Evolutionary conservation across 2,797 vertebrate species (phyloP).

Genomic region (Pseudochirops cupreus): DNA sequence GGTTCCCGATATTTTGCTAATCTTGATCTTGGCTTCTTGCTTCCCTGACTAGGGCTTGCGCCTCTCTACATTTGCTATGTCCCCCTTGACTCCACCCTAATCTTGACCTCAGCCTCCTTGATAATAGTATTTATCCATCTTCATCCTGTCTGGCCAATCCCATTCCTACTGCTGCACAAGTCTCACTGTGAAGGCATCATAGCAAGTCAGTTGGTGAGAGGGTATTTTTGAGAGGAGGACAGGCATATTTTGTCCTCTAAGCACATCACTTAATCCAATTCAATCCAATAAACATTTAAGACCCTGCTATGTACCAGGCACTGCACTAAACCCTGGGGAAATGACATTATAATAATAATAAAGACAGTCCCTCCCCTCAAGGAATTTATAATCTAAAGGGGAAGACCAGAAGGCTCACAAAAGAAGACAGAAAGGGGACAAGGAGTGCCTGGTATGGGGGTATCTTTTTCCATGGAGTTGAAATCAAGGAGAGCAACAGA

Average conservation of each 20-base stretch:
- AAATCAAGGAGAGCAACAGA: not conserved
- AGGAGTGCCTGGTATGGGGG: not conserved
- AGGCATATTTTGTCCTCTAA: not conserved
- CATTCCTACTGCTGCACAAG: not conserved
- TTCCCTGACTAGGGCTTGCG: not conserved
- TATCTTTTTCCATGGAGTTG: not conserved
- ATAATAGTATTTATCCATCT: not conserved
- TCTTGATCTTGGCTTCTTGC: not conserved
- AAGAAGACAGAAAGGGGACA: not conserved
- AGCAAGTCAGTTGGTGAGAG: not conserved
- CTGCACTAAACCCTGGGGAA: not conserved
- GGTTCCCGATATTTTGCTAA: not conserved
- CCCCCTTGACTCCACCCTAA: not conserved
- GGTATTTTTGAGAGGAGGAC: not conserved
- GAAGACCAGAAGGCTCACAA: not conserved
- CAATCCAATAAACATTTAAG: not conserved
- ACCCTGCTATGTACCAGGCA: not conserved
- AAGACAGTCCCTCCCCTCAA: not conserved
- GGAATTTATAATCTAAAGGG: not conserved
- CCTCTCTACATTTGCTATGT: not conserved
- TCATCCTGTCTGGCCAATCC: not conserved
- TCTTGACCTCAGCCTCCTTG: not conserved
- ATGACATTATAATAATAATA: not conserved
- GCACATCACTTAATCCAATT: not conserved
- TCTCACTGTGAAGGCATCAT: not conserved